phyloP scores from a whole-genome alignment of 2,113 vertebrate genomes.

The Potamarius usumacintae region DNA sequence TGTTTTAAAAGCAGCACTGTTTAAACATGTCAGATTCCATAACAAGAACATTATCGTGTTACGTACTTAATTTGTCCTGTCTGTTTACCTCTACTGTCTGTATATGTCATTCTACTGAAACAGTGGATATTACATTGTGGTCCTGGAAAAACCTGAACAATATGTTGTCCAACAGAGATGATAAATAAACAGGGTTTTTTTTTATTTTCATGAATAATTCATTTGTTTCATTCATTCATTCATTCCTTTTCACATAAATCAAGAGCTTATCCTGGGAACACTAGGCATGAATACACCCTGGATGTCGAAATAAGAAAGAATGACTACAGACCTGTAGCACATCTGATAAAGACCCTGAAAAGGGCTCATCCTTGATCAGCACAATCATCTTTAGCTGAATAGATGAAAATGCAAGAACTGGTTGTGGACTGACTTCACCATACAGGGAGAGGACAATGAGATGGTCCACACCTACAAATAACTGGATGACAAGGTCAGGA shows the following conservation, averaged over 20 bases:
- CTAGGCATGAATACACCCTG: not conserved
- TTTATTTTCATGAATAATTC: not conserved
- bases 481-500: not conserved
- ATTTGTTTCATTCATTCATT: not conserved
- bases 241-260: not conserved
- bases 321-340: not conserved
- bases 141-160: not conserved
- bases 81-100: not conserved
- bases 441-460: not conserved
- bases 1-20: not conserved
- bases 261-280: not conserved
- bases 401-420: not conserved
- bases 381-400: not conserved
- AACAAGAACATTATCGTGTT: not conserved
- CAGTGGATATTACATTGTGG: not conserved
- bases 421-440: not conserved
- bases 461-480: not conserved
- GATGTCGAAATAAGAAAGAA: not conserved
- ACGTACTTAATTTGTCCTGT: not conserved
- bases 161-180: not conserved
- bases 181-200: not conserved
- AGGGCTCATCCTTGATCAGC: not conserved
- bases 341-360: not conserved
- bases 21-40: conserved; percentile 5
- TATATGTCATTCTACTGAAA: not conserved